Percentiles rank a stretch among this genome's conserved stretches.
Conservation (phyloP, 2,888 invertebrate genomes). For the Limnephilus rhombicus region DNA sequence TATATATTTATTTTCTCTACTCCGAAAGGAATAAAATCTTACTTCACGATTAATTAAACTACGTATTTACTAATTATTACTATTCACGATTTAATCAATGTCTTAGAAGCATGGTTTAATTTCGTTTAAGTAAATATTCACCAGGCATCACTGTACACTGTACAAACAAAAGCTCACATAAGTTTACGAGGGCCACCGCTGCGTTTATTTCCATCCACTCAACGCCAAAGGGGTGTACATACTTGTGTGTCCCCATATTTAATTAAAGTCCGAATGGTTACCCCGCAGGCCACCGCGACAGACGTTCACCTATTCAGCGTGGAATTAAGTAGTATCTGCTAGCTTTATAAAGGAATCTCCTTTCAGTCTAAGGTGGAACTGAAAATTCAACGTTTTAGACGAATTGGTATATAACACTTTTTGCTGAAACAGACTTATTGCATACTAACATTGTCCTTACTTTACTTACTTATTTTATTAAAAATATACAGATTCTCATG, state of each 20-base stretch:
- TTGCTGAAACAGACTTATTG: not conserved
- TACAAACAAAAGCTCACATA: slow-evolving; percentile 39
- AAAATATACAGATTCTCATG: too few relatives aligned
- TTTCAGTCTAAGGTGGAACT: not conserved
- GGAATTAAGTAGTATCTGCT: not conserved
- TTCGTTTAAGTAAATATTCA: slow-evolving; percentile 45
- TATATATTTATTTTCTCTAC: not conserved
- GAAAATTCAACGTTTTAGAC: not conserved
- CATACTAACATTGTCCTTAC: not conserved
- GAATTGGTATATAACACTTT: not conserved
- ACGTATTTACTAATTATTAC: too few relatives aligned
- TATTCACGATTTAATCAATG: not conserved
- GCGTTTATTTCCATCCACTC: slow-evolving; percentile 64
- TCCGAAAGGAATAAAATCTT: not conserved
- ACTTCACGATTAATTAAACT: not conserved
- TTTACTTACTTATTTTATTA: not conserved
- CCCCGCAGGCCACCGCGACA: slow-evolving; percentile 18
- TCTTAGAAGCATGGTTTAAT: not conserved
- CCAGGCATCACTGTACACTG: slow-evolving; percentile 50
- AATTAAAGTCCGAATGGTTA: slow-evolving; percentile 62
- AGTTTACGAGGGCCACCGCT: slow-evolving; percentile 50
- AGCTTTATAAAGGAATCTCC: not conserved
- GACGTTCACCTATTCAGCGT: not conserved
- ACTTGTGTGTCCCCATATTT: slow-evolving; percentile 63
- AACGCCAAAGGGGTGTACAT: slow-evolving; percentile 59